Percentiles rank a stretch among this genome's conserved stretches.
These are phyloP conservation scores for Noctua comes DNA, from an alignment of 2,888 invertebrate species.

Conservation along the genomic window DNA sequence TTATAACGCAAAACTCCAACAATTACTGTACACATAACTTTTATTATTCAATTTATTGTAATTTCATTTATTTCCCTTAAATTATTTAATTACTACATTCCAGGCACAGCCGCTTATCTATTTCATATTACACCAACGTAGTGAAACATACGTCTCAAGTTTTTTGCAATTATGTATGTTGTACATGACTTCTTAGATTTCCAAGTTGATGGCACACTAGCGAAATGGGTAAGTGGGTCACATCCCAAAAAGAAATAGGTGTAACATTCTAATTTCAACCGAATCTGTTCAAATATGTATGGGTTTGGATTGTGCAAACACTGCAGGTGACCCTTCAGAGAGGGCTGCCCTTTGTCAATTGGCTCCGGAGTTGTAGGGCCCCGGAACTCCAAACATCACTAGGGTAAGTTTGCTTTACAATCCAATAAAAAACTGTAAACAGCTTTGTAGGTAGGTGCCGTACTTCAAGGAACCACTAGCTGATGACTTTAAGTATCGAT, in stretches of 20 bases:
- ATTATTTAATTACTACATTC: conserved; percentile 1
- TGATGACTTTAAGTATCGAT: conserved; percentile 25
- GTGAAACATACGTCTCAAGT: conserved; percentile 31
- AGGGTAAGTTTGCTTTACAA: conserved; percentile 58
- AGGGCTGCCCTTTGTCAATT: conserved; percentile 69
- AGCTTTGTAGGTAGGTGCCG: background rate
- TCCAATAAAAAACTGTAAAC: conserved; percentile 51
- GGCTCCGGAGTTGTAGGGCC: conserved; percentile 60
- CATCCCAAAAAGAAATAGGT: conserved; percentile 59
- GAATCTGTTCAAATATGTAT: conserved; percentile 74
- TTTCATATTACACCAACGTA: conserved; percentile 20
- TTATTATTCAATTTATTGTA: background rate
- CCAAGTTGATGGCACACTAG: conserved; percentile 44
- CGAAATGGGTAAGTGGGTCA: conserved; percentile 65
- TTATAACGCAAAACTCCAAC: background rate
- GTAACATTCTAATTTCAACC: conserved; percentile 67
- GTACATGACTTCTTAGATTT: conserved; percentile 54
- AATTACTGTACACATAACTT: background rate
- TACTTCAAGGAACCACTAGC: background rate
- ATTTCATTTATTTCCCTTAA: background rate
- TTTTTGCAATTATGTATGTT: conserved; percentile 53
- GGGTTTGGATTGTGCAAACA: conserved; percentile 67
- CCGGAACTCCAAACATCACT: conserved; percentile 54
- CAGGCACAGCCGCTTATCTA: background rate
- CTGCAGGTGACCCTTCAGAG: conserved; percentile 71